Base-by-base conservation (phyloP, 1,140 invertebrate species). In the Homarus americanus region DNA sequence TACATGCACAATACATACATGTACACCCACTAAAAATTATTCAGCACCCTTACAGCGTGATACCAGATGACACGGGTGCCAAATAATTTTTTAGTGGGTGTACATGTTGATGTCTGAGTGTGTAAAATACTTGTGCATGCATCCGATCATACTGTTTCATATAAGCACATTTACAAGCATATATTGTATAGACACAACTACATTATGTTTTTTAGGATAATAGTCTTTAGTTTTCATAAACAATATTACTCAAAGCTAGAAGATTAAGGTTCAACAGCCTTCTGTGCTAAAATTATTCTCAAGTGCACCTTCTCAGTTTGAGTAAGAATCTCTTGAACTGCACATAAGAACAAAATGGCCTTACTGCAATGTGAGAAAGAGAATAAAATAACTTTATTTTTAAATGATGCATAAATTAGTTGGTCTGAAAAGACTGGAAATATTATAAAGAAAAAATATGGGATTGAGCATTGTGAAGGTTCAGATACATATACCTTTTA, bases 401-500 rank as follows among this genome's bases (percentile, higher is more conserved):
- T 24, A 69, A 24, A 24, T 69, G 28, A 66, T 66, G 63, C n/a
- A 69, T 69, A 69, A 24, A 69, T 28, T 69, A 32, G 28, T 28
- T 24, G n/a, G n/a, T 69, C 17, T 69, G 63, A 69, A 32, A 69
- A 24, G 20, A 69, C n/a, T 32, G n/a, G 63, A 24, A 69, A 69
- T 32, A 69, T 69, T 69, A 69, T 24, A 69, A 32, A 10, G 53
- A 69, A 69, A 63, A 69, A 69, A 32, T 69, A 32, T 69, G 24
- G 32, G 28, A 69, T 69, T 69, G 63, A 69, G 63, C 63, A 69
- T 69, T 69, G 63, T 69, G 63, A 69, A 69, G 63, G 17, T 32
- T 28, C 63, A 69, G 63, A 69, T 32, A 69, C n/a, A 69, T 28
- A 34, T 69, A 24, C 63, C n/a, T 69, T 12, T 32, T 69, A 4